Evolutionary conservation across 2,797 vertebrate species (phyloP).

Genomic region (Pseudomugil tenellus): DNA sequence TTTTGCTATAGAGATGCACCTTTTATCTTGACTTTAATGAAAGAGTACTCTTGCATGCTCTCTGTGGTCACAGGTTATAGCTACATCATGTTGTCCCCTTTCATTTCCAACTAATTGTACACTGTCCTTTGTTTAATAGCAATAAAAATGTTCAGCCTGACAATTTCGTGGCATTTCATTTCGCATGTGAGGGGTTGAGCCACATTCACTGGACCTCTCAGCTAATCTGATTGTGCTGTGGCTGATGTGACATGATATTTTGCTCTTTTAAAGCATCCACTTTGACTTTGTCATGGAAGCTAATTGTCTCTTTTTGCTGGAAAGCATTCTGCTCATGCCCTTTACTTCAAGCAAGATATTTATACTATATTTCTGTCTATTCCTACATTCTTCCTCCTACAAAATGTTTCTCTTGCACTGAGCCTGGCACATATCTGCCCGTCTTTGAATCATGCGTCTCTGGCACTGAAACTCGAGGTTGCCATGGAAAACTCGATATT

Average conservation of each 20-base stretch:
- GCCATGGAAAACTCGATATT: conserved; percentile 50
- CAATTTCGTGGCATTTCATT: conserved; percentile 29
- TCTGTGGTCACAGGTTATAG: conserved; percentile 29
- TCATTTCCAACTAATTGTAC: conserved; percentile 13
- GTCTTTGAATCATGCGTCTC: conserved; percentile 14
- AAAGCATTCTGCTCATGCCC: conserved; percentile 42
- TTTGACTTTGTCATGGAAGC: conserved; percentile 50
- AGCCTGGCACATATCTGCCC: conserved; percentile 17
- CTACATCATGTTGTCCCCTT: conserved; percentile 15
- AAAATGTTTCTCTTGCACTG: conserved; percentile 35
- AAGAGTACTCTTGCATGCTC: neutral
- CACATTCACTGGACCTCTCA: conserved; percentile 53
- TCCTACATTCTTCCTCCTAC: conserved; percentile 27
- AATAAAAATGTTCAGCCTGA: conserved; percentile 10
- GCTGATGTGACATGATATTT: conserved; percentile 59
- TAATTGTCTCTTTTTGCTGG: conserved; percentile 26
- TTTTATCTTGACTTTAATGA: neutral
- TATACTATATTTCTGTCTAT: conserved; percentile 38
- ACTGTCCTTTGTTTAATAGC: neutral
- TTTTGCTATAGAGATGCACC: neutral
- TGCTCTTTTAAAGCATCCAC: conserved; percentile 58
- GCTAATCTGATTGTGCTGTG: conserved; percentile 47
- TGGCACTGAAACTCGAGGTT: conserved; percentile 23
- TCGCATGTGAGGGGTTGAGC: conserved; percentile 38
- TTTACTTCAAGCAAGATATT: conserved; percentile 35